Base-by-base conservation (phyloP, 2,797 vertebrate genomes). In the Alca torda region DNA sequence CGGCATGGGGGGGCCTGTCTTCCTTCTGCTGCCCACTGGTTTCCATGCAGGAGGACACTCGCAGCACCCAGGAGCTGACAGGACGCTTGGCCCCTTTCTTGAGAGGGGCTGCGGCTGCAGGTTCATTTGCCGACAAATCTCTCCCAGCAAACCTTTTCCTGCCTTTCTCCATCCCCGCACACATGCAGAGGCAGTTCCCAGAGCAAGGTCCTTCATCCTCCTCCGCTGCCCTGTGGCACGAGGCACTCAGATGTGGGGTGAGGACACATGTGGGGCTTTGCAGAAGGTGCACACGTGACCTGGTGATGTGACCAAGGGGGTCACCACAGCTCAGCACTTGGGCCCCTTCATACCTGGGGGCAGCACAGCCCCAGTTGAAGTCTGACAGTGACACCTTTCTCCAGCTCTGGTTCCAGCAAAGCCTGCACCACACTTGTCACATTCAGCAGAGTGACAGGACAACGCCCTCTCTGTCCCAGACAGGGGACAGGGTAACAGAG, bases 231-330 rank as follows among this genome's bases (percentile, higher is more conserved):
- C 30, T 9, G 13, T 0, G 5, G 39, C 30, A 84, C 1, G 1
- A 61, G 23, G 7, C 35, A 31, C 5, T 3, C 48, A 45, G 43
- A 15, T 0, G 9, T 19, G 17, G 10, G 16, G 43, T 0, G 1
- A 64, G 53, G 61, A 56, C 51, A n/a, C 8, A 41, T 0, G 0
- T 10, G n/a, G 37, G 4, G 6, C 1, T 59, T 33, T 46, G 26
- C 33, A 9, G 18, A 48, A 74, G 17, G 9, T 50, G 21, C 21
- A 15, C 1, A 2, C 11, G 1, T 46, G 54, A 16, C 50, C 18
- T 51, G 14, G 11, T 2, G 2, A 13, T 43, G 57, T 25, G 69
- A 64, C 39, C 35, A 67, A n/a, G 4, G 6, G 13, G 6, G 15
- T 31, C 39, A 54, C 31, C 51, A 39, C n/a, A 73, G 17, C 51